These are phyloP conservation scores for Heliconius cydno DNA, from an alignment of 2,888 invertebrate species.

Conservation along the genomic window DNA sequence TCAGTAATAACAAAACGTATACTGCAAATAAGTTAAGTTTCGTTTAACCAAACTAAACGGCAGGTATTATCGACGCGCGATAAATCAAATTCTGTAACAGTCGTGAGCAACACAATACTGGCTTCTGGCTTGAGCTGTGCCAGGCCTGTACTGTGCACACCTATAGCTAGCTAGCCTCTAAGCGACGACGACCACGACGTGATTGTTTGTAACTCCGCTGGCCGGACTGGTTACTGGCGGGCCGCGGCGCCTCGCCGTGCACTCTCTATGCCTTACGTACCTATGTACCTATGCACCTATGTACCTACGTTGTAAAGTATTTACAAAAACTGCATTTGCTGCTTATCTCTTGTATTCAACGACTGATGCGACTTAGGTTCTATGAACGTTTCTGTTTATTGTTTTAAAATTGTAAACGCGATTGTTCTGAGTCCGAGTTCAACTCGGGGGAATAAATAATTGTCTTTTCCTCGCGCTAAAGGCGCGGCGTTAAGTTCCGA, in stretches of 20 bases:
- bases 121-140: too few relatives aligned
- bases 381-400: neutral
- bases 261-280: neutral
- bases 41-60: neutral
- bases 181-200: neutral
- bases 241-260: slow-evolving; percentile 13
- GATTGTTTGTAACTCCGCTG: neutral
- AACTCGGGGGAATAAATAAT: too few relatives aligned
- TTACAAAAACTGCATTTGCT: slow-evolving; percentile 9
- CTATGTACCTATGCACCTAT: too few relatives aligned
- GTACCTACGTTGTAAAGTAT: slow-evolving; percentile 23
- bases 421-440: too few relatives aligned
- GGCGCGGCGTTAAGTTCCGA: too few relatives aligned
- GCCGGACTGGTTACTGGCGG: slow-evolving; percentile 4
- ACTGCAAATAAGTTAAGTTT: too few relatives aligned
- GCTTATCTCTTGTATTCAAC: neutral
- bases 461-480: too few relatives aligned
- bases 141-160: too few relatives aligned
- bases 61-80: slow-evolving; percentile 4
- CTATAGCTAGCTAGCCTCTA: neutral
- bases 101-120: neutral
- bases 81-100: slow-evolving; percentile 3
- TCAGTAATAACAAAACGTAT: neutral
- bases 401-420: too few relatives aligned
- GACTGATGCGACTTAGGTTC: neutral